A percentile compares a stretch with the other conserved stretches of the same genome.
Evolutionary conservation across 2,888 invertebrate genomes (phyloP).

Genomic region (Halictus ligatus): DNA sequence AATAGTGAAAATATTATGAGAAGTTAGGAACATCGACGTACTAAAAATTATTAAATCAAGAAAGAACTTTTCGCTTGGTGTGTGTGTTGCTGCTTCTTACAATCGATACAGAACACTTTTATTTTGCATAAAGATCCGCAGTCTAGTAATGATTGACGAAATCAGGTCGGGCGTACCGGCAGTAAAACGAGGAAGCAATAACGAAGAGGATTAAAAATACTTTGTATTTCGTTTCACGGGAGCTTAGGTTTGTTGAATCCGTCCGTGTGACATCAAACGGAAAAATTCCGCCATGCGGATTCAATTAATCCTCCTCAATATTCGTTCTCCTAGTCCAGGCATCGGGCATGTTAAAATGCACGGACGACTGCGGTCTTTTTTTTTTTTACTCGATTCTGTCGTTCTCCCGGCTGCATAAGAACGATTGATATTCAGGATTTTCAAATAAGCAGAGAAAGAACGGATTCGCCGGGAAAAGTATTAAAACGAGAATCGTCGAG

Average conservation of each 20-base stretch:
- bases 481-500: background rate
- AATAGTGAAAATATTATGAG: too few species aligned
- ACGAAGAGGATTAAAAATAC: background rate
- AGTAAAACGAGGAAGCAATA: background rate
- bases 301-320: constrained; percentile 69
- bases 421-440: constrained; percentile 62
- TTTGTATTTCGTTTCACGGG: constrained; percentile 16
- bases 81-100: too few species aligned
- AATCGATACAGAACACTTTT: too few species aligned
- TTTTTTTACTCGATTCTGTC: constrained; percentile 5
- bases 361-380: constrained; percentile 40
- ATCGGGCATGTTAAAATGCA: constrained; percentile 59
- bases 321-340: constrained; percentile 43
- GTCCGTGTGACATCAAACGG: constrained; percentile 45
- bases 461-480: background rate
- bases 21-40: too few species aligned
- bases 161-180: background rate
- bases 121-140: too few species aligned
- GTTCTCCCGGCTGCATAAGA: constrained; percentile 30
- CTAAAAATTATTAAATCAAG: too few species aligned
- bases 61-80: too few species aligned
- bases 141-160: background rate
- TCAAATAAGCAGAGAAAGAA: constrained; percentile 10
- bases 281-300: constrained; percentile 60
- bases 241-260: constrained; percentile 41